These are phyloP conservation scores for Papilio xuthus DNA, from an alignment of 1,140 invertebrate genomes.

Conservation along the genomic window DNA sequence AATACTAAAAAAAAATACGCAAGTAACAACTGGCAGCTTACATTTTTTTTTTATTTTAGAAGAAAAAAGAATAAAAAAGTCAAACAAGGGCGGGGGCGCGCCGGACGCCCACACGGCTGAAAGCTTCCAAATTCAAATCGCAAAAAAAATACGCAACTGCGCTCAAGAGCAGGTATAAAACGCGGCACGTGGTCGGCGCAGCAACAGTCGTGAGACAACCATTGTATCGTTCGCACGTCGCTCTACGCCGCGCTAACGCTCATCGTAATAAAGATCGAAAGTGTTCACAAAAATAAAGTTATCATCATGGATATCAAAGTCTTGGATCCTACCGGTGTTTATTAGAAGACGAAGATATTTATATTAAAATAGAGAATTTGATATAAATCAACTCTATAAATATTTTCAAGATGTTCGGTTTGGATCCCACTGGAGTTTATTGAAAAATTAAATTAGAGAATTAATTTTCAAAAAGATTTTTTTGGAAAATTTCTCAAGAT, in stretches of 20 bases:
- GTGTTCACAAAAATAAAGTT: constrained; percentile 54
- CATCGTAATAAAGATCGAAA: constrained; percentile 79
- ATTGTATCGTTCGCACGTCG: constrained; percentile 59
- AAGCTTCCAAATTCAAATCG: constrained; percentile 80
- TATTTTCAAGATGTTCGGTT: constrained; percentile 50
- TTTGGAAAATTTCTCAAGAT: constrained; percentile 51
- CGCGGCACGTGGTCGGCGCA: constrained; percentile 68
- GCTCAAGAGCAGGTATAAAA: constrained; percentile 72
- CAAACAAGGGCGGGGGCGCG: constrained; percentile 68
- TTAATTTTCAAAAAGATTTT: constrained; percentile 1
- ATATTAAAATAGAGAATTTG: constrained; percentile 20
- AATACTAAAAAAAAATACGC: constrained; percentile 23
- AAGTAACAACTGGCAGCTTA: constrained; percentile 58
- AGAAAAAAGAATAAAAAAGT: constrained; percentile 55
- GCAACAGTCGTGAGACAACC: constrained; percentile 69
- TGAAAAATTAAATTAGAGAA: constrained; percentile 43
- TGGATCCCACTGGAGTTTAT: constrained; percentile 61
- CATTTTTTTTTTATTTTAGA: constrained; percentile 60
- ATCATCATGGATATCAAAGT: constrained; percentile 66
- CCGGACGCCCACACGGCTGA: constrained; percentile 72
- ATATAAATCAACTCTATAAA: neutral
- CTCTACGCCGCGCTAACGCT: constrained; percentile 52
- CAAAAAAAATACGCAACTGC: constrained; percentile 77
- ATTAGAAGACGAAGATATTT: constrained; percentile 35
- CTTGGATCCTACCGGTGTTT: constrained; percentile 46